Evolutionary conservation across 2,888 invertebrate genomes (phyloP), one percentile per base, ranked within the genome.

Genomic region (Caenorhabditis wallacei): DNA sequence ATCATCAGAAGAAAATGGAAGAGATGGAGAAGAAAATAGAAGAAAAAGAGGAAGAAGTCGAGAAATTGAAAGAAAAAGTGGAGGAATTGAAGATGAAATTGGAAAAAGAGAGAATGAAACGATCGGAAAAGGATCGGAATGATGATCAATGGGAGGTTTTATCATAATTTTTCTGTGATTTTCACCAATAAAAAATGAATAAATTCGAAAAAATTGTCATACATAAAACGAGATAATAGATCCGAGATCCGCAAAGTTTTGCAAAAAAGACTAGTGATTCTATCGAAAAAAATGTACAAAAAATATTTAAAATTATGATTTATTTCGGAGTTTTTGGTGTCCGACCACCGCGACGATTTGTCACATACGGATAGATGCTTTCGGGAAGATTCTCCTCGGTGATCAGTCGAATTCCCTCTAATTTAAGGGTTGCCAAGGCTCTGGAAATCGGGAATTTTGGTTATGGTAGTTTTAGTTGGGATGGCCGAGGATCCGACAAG

Each of bases 251-350:
- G 30, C 3, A 30, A 5, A 8, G 16, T 13, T 7, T 26, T 40
- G 30, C 3, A 30, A 30, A 30, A 30, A 30, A 13, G 61, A 61
- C 22, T 43, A 18, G n/a, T 7, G 30, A 48, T 5, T 35, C 68
- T 56, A 68, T n/a, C n/a, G n/a, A n/a, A n/a, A n/a, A n/a, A n/a
- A n/a, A n/a, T n/a, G n/a, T n/a, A n/a, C n/a, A n/a, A 51, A 63
- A 63, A 24, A n/a, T 40, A 10, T 48, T 20, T n/a, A 20, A 54
- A 43, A 13, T 16, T 13, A 53, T 20, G 35, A 18, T 18, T 69
- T 63, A 82, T 78, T 82, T 82, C 48, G 82, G 82, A 20, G 82
- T 82, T 74, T 74, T 82, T 24, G 78, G 82, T 64, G 79, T 79
- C 48, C 82, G 68, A 4, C 18, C 68, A 76, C 74, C 74, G 11